A percentile compares a stretch with the other conserved stretches of the same genome.
These are phyloP conservation scores for Chelon auratus DNA, from an alignment of 2,797 vertebrate species.

Conservation along the genomic window DNA sequence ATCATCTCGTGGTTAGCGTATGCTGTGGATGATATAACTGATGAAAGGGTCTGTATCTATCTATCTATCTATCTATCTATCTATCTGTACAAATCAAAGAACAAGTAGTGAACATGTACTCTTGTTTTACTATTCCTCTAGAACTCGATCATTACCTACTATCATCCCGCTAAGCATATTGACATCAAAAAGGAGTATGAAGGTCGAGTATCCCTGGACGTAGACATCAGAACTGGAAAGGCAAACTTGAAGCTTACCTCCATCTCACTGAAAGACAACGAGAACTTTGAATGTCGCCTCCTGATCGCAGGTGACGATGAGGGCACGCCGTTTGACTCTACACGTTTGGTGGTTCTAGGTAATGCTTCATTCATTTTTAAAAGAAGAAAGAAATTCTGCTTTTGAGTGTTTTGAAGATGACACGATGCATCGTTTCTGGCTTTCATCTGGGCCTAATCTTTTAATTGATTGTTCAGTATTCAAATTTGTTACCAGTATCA, in stretches of 20 bases:
- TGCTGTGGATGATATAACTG: fast-evolving
- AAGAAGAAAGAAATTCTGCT: not conserved
- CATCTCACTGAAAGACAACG: conserved; percentile 65
- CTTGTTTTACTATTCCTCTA: conserved; percentile 33
- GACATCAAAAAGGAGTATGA: not conserved
- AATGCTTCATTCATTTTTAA: conserved; percentile 15
- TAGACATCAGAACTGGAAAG: not conserved
- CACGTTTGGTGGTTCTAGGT: conserved; percentile 79
- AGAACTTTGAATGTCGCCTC: conserved; percentile 63
- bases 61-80: not conserved
- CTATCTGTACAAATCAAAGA: too few species aligned
- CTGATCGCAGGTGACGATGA: not conserved
- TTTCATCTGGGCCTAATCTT: too few species aligned
- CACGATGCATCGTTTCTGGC: too few species aligned
- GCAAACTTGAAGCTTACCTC: conserved; percentile 62
- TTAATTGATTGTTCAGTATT: too few species aligned
- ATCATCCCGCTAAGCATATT: fast-evolving
- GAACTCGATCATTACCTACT: conserved; percentile 20
- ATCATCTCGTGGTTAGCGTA: conserved; percentile 57
- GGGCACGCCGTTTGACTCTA: not conserved
- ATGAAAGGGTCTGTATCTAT: conserved; percentile 40
- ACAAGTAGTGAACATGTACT: too few species aligned
- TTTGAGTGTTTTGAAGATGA: not conserved
- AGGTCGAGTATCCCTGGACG: conserved; percentile 1
- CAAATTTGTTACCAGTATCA: too few species aligned